Evolutionary conservation across 2,113 vertebrate species (phyloP), one percentile per base, ranked within the genome.

Genomic region (Struthidea cinerea): DNA sequence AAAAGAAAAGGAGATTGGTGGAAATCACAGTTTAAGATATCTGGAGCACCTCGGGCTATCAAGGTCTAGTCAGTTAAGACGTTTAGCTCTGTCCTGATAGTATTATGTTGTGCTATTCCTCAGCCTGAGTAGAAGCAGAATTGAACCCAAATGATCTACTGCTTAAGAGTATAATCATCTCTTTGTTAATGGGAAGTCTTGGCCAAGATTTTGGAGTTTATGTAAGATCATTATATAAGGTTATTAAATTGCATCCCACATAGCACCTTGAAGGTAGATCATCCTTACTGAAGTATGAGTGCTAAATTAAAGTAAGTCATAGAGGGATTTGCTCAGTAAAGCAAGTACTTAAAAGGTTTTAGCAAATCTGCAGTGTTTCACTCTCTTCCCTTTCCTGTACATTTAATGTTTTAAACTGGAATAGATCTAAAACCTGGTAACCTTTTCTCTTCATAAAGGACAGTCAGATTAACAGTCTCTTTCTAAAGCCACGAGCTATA

Each of bases 161-260:
- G 71, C 83, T 89, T 95, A 80, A 70, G 63, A 90, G 55, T 67
- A 80, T 96, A 88, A 94, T 94, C 21, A 93, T 52, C 28, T 57
- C 92, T 67, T 83, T 77, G 68, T 81, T 92, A 92, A 94, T 92
- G 55, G 42, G 59, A 94, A 81, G 16, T 63, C 88, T 67, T 92
- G 90, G 39, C 59, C 90, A 96, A 88, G 90, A 91, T 91, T 92
- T 83, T 93, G 20, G 60, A 87, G 70, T 91, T 97, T 96, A 93
- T 76, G 41, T 95, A 96, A 96, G 65, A 82, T 85, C 78, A 85
- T 93, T 95, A 95, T 76, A 75, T 95, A 95, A 94, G 64, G 68
- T 90, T 93, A 94, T 92, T 96, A 96, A 93, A 85, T 71, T 93
- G 70, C 74, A 87, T 95, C 69, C 79, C 75, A 67, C 83, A 59